Percentiles rank a stretch among this genome's conserved stretches.
phyloP scores from a whole-genome alignment of 2,113 vertebrate species.

The Sterrhoptilus dennistouni region DNA sequence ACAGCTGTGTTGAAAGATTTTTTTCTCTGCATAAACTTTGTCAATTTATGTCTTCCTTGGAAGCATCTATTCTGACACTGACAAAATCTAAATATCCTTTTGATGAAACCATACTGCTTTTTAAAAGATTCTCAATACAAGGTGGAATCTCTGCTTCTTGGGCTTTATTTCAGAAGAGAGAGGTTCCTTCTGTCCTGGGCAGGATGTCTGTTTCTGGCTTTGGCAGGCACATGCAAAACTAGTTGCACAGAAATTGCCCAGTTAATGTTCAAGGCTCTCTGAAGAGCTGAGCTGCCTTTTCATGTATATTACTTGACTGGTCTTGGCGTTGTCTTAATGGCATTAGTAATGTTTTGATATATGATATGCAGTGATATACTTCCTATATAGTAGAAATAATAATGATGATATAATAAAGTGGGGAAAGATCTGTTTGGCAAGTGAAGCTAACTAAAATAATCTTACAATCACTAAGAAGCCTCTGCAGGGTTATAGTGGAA shows the following conservation, averaged over 20 bases:
- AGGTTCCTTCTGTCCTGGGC: background rate
- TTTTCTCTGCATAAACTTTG: background rate
- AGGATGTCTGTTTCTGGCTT: background rate
- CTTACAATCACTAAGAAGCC: slow-evolving; percentile 48
- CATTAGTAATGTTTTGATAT: slow-evolving; percentile 56
- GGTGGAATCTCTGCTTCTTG: background rate
- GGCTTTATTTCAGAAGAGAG: background rate
- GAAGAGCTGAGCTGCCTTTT: slow-evolving; percentile 13
- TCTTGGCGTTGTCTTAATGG: slow-evolving; percentile 29
- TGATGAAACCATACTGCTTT: background rate
- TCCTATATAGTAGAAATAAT: slow-evolving; percentile 45
- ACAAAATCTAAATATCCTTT: background rate
- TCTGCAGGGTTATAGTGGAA: slow-evolving; percentile 27
- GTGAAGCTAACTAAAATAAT: slow-evolving; percentile 57
- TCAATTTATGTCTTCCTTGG: background rate
- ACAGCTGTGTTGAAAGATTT: background rate
- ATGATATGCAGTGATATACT: background rate
- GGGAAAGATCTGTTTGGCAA: slow-evolving; percentile 56
- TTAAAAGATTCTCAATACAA: background rate
- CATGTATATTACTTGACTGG: background rate
- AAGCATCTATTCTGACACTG: background rate
- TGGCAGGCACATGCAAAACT: background rate
- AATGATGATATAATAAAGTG: slow-evolving; percentile 59
- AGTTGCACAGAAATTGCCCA: background rate
- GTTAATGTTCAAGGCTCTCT: background rate